Conservation (phyloP, 53 echinoderm and acorn worm genomes). For the Holothuria leucospilota region DNA sequence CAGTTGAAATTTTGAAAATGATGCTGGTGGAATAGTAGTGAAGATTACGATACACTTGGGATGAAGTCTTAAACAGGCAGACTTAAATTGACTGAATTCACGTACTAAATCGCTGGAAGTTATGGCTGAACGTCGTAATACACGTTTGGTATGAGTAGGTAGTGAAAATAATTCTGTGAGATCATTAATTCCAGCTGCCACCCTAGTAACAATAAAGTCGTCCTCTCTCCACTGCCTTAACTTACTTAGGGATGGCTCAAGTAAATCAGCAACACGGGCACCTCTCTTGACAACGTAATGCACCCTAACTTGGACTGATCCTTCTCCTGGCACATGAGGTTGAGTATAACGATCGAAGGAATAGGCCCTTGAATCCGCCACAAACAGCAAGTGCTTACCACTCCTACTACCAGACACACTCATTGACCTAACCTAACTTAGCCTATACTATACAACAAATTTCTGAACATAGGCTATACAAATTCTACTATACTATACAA, state of each 20-base stretch:
- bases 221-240: not conserved
- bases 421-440: too few relatives aligned
- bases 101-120: not conserved
- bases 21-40: not conserved
- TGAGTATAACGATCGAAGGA: not conserved
- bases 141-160: not conserved
- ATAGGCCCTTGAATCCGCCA: slow-evolving; percentile 3
- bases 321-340: not conserved
- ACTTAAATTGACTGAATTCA: not conserved
- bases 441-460: too few relatives aligned
- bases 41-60: not conserved
- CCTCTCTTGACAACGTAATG: not conserved
- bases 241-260: not conserved
- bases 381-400: not conserved
- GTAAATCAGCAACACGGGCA: not conserved
- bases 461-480: too few relatives aligned
- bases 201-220: not conserved
- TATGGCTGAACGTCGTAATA: not conserved
- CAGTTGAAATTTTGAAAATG: not conserved
- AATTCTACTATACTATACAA: too few relatives aligned
- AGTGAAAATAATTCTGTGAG: not conserved
- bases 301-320: not conserved
- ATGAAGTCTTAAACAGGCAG: not conserved
- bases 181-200: not conserved
- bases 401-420: too few relatives aligned